Evolutionary conservation across 2,888 invertebrate species (phyloP).

Genomic region (Rotaria socialis): DNA sequence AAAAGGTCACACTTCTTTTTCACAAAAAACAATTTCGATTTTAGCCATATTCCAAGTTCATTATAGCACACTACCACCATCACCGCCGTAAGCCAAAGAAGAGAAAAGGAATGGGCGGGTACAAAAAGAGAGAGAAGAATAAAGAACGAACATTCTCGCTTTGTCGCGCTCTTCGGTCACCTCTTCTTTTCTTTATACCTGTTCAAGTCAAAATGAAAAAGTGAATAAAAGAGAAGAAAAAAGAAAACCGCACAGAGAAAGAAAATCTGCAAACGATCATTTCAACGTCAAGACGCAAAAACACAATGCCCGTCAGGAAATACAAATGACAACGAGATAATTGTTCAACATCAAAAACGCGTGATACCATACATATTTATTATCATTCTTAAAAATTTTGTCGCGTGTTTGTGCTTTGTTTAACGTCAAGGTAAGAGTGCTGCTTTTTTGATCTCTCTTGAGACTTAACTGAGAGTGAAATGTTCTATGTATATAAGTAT

Average conservation of each 20-base stretch:
- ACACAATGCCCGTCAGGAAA: background rate
- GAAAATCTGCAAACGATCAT: conserved; percentile 6
- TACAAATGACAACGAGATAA: conserved; percentile 13
- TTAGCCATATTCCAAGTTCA: background rate
- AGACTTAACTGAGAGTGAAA: background rate
- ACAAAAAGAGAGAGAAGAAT: background rate
- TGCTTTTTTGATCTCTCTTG: conserved; percentile 20
- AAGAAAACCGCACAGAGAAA: background rate
- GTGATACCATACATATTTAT: background rate
- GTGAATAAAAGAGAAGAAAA: conserved; percentile 13
- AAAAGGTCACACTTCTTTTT: conserved; percentile 4
- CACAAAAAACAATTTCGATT: background rate
- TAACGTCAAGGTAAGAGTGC: conserved; percentile 21
- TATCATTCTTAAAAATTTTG: background rate
- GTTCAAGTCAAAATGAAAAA: background rate
- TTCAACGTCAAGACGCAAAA: background rate
- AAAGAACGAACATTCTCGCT: background rate
- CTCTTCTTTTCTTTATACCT: background rate
- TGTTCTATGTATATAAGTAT: background rate
- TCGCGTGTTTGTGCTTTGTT: background rate
- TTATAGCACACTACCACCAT: background rate
- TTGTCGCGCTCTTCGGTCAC: conserved; percentile 20
- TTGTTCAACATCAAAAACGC: background rate
- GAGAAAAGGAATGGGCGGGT: conserved; percentile 1
- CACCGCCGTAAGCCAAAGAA: background rate